phyloP scores from a whole-genome alignment of 1,140 invertebrate genomes.

The Halictus rubicundus region DNA sequence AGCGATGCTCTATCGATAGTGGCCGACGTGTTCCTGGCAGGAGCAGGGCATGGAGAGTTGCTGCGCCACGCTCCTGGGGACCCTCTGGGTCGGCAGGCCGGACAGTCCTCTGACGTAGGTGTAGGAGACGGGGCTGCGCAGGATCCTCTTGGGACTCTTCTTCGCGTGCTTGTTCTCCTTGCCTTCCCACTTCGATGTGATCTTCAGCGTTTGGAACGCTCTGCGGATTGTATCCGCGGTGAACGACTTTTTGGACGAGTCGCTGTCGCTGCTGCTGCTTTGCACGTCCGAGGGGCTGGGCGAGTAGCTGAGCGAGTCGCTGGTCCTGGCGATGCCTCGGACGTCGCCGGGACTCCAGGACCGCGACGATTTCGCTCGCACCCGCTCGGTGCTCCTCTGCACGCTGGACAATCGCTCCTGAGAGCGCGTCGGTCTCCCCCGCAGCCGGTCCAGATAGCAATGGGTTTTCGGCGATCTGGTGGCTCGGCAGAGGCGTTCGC shows the following conservation, averaged over 20 bases:
- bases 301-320: conserved; percentile 67
- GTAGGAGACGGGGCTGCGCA: conserved; percentile 88
- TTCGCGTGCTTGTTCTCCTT: conserved; percentile 73
- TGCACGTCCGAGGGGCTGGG: conserved; percentile 73
- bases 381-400: conserved; percentile 55
- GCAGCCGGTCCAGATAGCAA: conserved; percentile 63
- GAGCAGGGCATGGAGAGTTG: conserved; percentile 62
- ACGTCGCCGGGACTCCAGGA: conserved; percentile 72
- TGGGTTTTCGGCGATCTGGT: conserved; percentile 56
- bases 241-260: conserved; percentile 81
- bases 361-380: conserved; percentile 66
- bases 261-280: conserved; percentile 80
- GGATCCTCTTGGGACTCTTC: conserved; percentile 85
- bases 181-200: conserved; percentile 81
- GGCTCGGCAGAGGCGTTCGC: conserved; percentile 63
- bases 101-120: conserved; percentile 89
- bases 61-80: conserved; percentile 81
- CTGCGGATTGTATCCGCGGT: conserved; percentile 85
- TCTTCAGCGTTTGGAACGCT: conserved; percentile 85
- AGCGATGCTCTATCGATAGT: conserved; percentile 57
- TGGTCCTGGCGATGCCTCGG: conserved; percentile 37
- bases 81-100: conserved; percentile 88
- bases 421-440: conserved; percentile 59
- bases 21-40: conserved; percentile 63
- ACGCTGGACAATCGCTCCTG: conserved; percentile 67